These are phyloP conservation scores for Eubucco bourcierii DNA, from an alignment of 2,113 vertebrate genomes.

Conservation along the genomic window DNA sequence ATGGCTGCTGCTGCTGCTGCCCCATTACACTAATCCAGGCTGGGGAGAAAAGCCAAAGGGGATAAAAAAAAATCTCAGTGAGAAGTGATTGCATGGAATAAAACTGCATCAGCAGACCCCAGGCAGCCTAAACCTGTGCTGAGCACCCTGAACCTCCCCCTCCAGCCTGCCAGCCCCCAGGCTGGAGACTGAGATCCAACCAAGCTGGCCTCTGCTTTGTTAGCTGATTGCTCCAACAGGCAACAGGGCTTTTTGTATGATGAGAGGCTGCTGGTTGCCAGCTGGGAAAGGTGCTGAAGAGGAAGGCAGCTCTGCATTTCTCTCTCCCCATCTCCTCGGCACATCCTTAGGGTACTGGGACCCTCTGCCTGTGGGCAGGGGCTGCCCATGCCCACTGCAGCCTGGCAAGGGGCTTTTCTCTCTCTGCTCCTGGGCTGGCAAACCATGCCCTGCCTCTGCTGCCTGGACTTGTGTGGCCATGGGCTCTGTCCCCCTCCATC, in stretches of 20 bases:
- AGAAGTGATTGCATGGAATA: not conserved
- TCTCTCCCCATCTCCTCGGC: fast-evolving
- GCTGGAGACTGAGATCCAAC: not conserved
- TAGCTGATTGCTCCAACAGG: not conserved
- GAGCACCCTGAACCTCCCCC: not conserved
- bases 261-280: not conserved
- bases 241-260: not conserved
- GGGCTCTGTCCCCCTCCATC: not conserved
- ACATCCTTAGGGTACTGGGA: fast-evolving
- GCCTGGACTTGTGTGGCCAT: fast-evolving
- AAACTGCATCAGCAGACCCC: fast-evolving
- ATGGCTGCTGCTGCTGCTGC: not conserved
- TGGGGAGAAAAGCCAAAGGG: not conserved
- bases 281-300: fast-evolving
- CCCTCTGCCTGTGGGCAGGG: fast-evolving
- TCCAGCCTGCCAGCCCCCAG: not conserved
- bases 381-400: fast-evolving
- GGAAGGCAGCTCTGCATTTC: not conserved
- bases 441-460: not conserved
- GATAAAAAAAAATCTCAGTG: fast-evolving
- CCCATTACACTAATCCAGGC: not conserved
- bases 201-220: fast-evolving
- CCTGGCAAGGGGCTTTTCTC: not conserved
- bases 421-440: fast-evolving
- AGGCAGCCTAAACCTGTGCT: not conserved